phyloP scores from a whole-genome alignment of 2,113 vertebrate genomes.

The Hemiprocne comata region DNA sequence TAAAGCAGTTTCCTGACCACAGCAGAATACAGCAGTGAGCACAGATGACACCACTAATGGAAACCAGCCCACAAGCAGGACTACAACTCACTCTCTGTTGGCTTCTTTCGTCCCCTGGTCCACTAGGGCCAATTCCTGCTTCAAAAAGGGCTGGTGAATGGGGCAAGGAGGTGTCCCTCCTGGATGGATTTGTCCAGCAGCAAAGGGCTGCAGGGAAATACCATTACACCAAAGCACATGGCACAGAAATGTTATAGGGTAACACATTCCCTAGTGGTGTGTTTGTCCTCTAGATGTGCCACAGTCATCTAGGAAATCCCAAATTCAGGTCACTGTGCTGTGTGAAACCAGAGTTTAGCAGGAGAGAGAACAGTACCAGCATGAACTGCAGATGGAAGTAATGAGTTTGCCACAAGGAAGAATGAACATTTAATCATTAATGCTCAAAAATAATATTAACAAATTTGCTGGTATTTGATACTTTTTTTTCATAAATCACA shows the following conservation, averaged over 20 bases:
- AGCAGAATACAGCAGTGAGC: neutral
- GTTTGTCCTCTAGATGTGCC: neutral
- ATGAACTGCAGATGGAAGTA: neutral
- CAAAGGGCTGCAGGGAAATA: neutral
- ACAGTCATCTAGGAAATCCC: neutral
- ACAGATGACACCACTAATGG: neutral
- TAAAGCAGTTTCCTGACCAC: neutral
- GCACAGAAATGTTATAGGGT: neutral
- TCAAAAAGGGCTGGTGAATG: neutral
- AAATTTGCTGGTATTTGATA: neutral
- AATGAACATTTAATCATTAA: neutral
- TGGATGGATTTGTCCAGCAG: neutral
- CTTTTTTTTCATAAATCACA: neutral
- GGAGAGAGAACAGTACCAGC: neutral
- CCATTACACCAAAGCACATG: neutral
- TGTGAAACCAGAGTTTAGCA: neutral
- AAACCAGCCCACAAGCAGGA: neutral
- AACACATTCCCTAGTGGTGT: neutral
- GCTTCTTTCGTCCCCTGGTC: neutral
- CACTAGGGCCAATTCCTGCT: neutral
- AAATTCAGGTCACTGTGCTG: neutral
- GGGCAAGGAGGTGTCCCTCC: neutral
- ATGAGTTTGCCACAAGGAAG: neutral
- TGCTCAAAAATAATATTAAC: neutral
- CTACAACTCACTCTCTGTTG: neutral